Conservation (phyloP, 1,140 invertebrate genomes). For the Doryteuthis pealeii region DNA sequence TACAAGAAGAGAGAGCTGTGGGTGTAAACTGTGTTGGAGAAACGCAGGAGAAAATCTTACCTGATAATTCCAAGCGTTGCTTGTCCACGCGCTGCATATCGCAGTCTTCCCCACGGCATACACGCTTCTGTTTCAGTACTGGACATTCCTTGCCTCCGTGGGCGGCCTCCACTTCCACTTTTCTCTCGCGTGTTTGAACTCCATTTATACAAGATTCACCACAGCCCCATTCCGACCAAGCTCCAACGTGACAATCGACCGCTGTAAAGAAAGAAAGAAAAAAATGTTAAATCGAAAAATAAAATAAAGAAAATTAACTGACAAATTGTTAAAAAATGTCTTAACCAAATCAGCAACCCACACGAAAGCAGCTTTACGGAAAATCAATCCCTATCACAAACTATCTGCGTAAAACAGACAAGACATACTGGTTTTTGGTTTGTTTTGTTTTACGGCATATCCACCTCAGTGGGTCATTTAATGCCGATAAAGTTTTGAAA, state of each 20-base stretch:
- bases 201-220: conserved; percentile 38
- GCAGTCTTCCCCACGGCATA: conserved; percentile 32
- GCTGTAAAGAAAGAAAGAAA: conserved; percentile 33
- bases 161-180: conserved; percentile 29
- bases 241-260: conserved; percentile 36
- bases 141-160: conserved; percentile 47
- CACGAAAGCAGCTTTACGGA: too few species aligned
- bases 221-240: conserved; percentile 42
- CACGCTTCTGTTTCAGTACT: conserved; percentile 32
- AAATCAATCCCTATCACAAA: too few species aligned
- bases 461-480: too few species aligned
- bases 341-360: too few species aligned
- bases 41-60: conserved; percentile 14
- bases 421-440: too few species aligned
- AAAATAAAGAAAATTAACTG: too few species aligned
- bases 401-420: too few species aligned
- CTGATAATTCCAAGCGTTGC: conserved; percentile 27
- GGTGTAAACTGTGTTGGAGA: too few species aligned
- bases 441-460: too few species aligned
- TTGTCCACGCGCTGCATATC: conserved; percentile 24
- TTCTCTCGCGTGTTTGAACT: conserved; percentile 31
- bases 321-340: too few species aligned
- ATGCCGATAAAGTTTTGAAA: too few species aligned
- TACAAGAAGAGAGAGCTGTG: too few species aligned
- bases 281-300: conserved; percentile 7